Evolutionary conservation across 1,140 invertebrate species (phyloP).

Genomic region (Pristionchus pacificus): DNA sequence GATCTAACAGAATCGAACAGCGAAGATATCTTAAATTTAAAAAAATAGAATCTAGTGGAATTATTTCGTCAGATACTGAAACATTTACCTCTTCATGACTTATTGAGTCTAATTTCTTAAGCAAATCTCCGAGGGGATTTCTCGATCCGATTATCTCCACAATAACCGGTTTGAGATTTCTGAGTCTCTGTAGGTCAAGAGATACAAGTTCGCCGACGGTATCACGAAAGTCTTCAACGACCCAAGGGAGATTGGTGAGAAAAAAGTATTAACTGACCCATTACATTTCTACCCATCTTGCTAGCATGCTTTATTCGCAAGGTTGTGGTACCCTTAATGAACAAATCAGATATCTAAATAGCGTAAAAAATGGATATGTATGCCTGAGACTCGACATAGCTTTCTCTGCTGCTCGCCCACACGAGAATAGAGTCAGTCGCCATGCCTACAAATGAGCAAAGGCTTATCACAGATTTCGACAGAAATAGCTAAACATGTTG

Average conservation of each 20-base stretch:
- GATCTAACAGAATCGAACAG: conserved; percentile 9
- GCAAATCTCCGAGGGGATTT: conserved; percentile 18
- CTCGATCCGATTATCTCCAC: not conserved
- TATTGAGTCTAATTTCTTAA: not conserved
- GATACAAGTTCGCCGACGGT: not conserved
- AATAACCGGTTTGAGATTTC: not conserved
- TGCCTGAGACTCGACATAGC: not conserved
- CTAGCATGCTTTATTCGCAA: conserved; percentile 14
- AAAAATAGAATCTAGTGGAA: not conserved
- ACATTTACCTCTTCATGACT: conserved; percentile 4
- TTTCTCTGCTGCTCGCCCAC: not conserved
- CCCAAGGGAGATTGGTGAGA: not conserved
- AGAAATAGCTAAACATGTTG: too few relatives aligned
- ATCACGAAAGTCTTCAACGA: not conserved
- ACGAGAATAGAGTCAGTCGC: not conserved
- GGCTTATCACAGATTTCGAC: not conserved
- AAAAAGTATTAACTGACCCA: conserved; percentile 5
- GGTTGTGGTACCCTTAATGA: not conserved
- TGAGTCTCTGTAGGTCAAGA: too few relatives aligned
- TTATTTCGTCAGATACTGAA: not conserved
- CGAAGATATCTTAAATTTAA: not conserved
- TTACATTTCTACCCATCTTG: conserved; percentile 18
- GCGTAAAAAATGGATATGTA: too few relatives aligned
- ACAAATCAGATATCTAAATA: too few relatives aligned
- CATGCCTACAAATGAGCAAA: not conserved